Conservation (phyloP, 2,797 vertebrate species). For the Spheniscus humboldti region DNA sequence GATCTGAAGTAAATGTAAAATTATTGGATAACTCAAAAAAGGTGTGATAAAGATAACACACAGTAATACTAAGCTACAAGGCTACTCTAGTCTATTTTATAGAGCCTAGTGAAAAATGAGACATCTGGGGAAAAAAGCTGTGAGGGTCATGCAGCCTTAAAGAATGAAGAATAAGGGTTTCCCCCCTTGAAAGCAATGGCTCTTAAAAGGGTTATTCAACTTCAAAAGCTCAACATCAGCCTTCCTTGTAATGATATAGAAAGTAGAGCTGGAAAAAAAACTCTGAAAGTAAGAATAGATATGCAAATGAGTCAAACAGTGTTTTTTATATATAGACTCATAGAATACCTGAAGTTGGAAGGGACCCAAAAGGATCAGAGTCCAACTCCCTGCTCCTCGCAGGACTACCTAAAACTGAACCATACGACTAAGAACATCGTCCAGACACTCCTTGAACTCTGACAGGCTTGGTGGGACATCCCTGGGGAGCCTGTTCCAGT, state of each 20-base stretch:
- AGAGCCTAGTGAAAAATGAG: not conserved
- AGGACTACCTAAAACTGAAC: not conserved
- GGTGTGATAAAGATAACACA: not conserved
- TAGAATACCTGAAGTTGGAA: not conserved
- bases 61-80: not conserved
- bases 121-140: not conserved
- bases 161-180: not conserved
- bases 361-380: not conserved
- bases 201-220: not conserved
- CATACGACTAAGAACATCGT: fast-evolving
- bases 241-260: not conserved
- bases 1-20: not conserved
- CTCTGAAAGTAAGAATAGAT: not conserved
- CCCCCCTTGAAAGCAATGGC: not conserved
- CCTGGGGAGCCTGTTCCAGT: not conserved
- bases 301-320: not conserved
- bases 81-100: not conserved
- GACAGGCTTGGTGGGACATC: not conserved
- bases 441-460: not conserved
- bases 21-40: not conserved
- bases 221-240: not conserved
- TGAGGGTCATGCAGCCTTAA: not conserved
- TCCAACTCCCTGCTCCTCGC: fast-evolving
- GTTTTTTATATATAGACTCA: not conserved
- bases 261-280: not conserved